These are phyloP conservation scores for Ceratotherium simum DNA, from an alignment of 2,113 vertebrate species.

Conservation along the genomic window DNA sequence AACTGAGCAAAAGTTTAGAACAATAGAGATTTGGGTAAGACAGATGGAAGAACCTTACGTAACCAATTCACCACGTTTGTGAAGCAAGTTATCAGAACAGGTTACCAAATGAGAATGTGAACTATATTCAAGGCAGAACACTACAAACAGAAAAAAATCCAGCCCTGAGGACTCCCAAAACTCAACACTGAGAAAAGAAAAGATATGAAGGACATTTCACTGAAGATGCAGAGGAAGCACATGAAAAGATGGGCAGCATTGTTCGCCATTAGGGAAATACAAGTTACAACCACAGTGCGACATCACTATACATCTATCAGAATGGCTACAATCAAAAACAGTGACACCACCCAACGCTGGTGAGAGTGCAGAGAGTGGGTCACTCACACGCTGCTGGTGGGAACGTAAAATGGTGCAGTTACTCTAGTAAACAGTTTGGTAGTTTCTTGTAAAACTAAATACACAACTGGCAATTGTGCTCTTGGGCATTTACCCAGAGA, in stretches of 20 bases:
- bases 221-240: not conserved
- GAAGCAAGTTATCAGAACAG: not conserved
- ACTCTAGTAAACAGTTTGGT: not conserved
- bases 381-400: fast-evolving
- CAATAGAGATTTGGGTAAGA: not conserved
- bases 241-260: too few relatives aligned
- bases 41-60: not conserved
- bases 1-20: not conserved
- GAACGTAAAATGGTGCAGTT: fast-evolving
- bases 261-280: not conserved
- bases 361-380: not conserved
- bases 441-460: not conserved
- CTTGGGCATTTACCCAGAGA: not conserved
- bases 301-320: fast-evolving
- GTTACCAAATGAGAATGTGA: not conserved
- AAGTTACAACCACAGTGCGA: not conserved
- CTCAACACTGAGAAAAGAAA: not conserved
- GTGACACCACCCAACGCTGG: not conserved
- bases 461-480: not conserved
- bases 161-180: not conserved
- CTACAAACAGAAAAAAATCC: not conserved
- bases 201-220: not conserved
- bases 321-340: not conserved
- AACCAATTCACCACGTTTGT: not conserved
- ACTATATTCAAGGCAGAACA: not conserved